Conservation (phyloP, 2,888 invertebrate species). For the Pyralis farinalis region DNA sequence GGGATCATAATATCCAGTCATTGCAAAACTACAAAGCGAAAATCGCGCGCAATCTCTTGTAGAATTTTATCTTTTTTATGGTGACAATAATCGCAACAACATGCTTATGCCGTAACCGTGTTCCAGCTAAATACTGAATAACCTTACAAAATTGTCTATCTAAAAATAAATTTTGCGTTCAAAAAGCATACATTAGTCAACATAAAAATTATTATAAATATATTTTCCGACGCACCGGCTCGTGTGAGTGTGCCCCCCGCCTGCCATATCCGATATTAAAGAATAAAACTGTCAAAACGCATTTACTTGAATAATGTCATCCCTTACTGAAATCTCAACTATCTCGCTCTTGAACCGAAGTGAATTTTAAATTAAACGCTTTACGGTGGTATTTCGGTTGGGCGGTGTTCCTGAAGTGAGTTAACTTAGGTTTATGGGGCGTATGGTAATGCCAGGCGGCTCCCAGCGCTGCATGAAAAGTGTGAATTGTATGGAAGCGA, state of each 20-base stretch:
- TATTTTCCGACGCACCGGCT: too few species aligned
- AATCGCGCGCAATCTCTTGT: too few species aligned
- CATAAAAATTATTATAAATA: too few species aligned
- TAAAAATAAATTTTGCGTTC: too few species aligned
- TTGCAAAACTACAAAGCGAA: too few species aligned
- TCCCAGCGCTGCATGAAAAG: constrained; percentile 4
- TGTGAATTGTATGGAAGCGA: constrained; percentile 3
- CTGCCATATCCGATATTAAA: constrained; percentile 44
- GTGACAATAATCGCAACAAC: too few species aligned
- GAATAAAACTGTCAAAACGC: constrained; percentile 69
- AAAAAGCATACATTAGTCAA: too few species aligned
- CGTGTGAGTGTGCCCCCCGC: constrained; percentile 9
- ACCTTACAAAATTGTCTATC: too few species aligned
- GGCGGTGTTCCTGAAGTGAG: neutral
- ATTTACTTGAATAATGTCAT: constrained; percentile 63
- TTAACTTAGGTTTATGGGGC: constrained; percentile 5
- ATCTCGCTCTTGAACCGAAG: neutral
- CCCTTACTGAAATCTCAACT: constrained; percentile 16
- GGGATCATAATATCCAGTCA: too few species aligned
- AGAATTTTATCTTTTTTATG: too few species aligned
- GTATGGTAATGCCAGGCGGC: constrained; percentile 3
- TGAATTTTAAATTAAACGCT: neutral
- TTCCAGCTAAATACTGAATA: too few species aligned
- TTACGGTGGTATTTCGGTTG: neutral
- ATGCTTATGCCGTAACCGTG: too few species aligned